Conservation (phyloP, 2,113 vertebrate species). For the Lagopus muta region DNA sequence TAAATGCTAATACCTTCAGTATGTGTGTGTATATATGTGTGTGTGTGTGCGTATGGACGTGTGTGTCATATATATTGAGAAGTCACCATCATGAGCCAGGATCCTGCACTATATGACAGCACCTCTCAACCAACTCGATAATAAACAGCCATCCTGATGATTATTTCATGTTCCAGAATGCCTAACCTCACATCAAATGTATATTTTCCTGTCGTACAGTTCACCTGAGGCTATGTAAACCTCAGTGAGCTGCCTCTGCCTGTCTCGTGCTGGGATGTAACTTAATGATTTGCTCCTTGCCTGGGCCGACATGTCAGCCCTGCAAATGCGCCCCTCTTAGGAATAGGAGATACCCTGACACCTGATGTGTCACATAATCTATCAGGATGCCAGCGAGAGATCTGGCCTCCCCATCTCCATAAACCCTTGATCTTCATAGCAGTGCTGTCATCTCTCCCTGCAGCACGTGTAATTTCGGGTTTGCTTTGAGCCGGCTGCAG, state of each 20-base stretch:
- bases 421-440: constrained; percentile 54
- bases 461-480: constrained; percentile 26
- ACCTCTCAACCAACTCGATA: neutral
- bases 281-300: constrained; percentile 53
- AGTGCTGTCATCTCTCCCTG: constrained; percentile 59
- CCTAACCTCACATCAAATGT: constrained; percentile 21
- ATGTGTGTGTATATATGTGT: fast-evolving
- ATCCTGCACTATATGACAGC: neutral
- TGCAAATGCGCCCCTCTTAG: constrained; percentile 27
- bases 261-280: constrained; percentile 63
- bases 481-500: constrained; percentile 34
- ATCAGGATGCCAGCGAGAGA: constrained; percentile 58
- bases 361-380: constrained; percentile 62
- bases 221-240: constrained; percentile 55
- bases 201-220: constrained; percentile 31
- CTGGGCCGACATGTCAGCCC: constrained; percentile 54
- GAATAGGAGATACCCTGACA: constrained; percentile 58
- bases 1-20: neutral
- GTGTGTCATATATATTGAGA: neutral
- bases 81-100: neutral
- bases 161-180: constrained; percentile 40
- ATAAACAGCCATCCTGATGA: neutral
- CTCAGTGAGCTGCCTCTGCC: constrained; percentile 39
- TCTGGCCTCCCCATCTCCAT: constrained; percentile 48
- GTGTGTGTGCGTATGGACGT: too few species aligned